Evolutionary conservation across 2,888 invertebrate genomes (phyloP), one percentile per base, ranked within the genome.

Genomic region (Phoronis australis): DNA sequence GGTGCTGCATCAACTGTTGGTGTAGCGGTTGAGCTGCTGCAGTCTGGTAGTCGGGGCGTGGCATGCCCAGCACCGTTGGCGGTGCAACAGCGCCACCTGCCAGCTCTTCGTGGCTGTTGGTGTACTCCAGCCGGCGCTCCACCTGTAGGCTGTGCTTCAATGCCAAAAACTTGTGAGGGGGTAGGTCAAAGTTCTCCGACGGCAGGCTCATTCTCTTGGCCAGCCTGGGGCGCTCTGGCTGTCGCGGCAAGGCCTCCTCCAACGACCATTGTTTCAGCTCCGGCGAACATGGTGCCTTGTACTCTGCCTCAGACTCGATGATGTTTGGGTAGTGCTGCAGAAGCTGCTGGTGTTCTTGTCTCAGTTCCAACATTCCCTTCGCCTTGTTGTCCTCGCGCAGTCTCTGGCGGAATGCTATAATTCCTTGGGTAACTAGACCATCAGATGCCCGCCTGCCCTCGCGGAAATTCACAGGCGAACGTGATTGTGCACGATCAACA

Each of bases 381-480:
- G 87, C 84, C 76, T 88, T 87, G 68, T 85, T 86, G 55, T 86
- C 85, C 74, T 90, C 88, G 60, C 85, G 85, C 47, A 88, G 78
- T 57, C 87, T 82, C 71, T 88, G 88, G 60, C 85, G 84, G 73
- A 88, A 88, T 26, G 87, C 87, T 50, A 87, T 80, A 48, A 82
- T 82, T 5, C 69, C 71, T 56, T 75, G 76, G 18, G 78, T 88
- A 24, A 93, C 90, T 39, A 93, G 79, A 4, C 93, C 93, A 71
- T 94, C 94, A 64, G 92, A 93, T 1, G 94, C 94, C 51, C 94
- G 82, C 3, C 79, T 62, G 9, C 81, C 80, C 65, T 81, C 80
- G 46, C 83, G 78, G 75, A 91, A 91, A 75, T 89, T 88, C 6
- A 90, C 87, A 0, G 92, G 91, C 51, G 90, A 90, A 54, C 88